A percentile compares a stretch with the other conserved stretches of the same genome.
Evolutionary conservation across 2,888 invertebrate species (phyloP).

Genomic region (Trissolcus japonicus): DNA sequence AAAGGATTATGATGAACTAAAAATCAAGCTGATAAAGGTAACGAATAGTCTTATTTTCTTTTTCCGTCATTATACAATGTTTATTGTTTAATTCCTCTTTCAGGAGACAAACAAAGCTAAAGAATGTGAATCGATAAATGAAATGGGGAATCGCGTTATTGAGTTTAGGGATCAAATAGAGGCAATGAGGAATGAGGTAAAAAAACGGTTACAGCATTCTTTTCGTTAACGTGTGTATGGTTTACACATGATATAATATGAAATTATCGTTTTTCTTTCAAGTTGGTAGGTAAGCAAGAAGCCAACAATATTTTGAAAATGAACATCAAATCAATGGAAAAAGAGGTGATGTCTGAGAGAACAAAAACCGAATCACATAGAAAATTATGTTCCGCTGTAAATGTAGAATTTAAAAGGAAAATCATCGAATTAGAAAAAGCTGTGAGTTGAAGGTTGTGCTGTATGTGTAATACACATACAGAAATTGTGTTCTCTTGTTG

Average conservation of each 20-base stretch:
- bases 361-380: slow-evolving; percentile 62
- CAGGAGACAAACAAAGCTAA: slow-evolving; percentile 57
- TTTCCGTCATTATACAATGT: neutral
- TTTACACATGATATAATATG: no score
- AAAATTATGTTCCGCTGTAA: slow-evolving; percentile 59
- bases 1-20: slow-evolving; percentile 64
- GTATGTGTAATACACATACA: neutral
- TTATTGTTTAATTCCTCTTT: neutral
- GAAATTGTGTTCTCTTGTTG: neutral
- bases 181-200: slow-evolving; percentile 65
- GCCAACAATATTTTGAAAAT: slow-evolving; percentile 62
- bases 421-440: slow-evolving; percentile 64
- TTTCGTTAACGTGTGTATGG: no score
- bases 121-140: slow-evolving; percentile 57
- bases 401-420: slow-evolving; percentile 62
- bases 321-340: slow-evolving; percentile 63
- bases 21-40: slow-evolving; percentile 57
- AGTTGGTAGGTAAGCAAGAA: slow-evolving; percentile 65
- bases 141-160: slow-evolving; percentile 58
- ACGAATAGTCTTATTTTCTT: neutral
- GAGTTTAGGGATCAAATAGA: slow-evolving; percentile 63
- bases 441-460: slow-evolving; percentile 55
- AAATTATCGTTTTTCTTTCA: slow-evolving; percentile 8
- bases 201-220: neutral
- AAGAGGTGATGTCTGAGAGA: slow-evolving; percentile 59